Evolutionary conservation across 2,113 vertebrate genomes (phyloP).

Genomic region (Eclectus roratus): DNA sequence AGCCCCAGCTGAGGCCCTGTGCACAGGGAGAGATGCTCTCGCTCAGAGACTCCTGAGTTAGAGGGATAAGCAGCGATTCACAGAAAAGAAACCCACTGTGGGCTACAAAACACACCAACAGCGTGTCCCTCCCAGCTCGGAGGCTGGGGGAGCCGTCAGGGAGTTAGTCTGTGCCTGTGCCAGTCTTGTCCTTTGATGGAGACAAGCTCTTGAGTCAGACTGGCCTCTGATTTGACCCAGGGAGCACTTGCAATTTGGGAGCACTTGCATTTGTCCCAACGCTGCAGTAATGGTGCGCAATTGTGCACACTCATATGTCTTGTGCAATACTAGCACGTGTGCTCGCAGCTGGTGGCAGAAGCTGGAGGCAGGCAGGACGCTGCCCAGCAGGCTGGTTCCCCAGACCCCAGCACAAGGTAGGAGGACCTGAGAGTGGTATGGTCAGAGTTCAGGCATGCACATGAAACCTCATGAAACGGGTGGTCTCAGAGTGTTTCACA

Average conservation of each 20-base stretch:
- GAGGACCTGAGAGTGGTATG: accelerated
- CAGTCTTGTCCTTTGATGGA: background rate
- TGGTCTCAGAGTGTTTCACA: accelerated
- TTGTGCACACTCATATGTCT: background rate
- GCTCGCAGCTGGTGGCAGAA: background rate
- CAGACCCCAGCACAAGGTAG: background rate
- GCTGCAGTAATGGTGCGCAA: accelerated
- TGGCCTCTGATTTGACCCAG: background rate
- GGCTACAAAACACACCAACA: background rate
- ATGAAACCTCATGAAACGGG: background rate
- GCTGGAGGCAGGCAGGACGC: background rate
- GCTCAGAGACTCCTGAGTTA: background rate
- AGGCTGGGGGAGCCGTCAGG: background rate
- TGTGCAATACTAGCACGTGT: background rate
- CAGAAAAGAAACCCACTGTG: background rate
- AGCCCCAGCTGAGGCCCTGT: background rate
- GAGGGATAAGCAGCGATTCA: background rate
- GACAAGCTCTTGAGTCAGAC: background rate
- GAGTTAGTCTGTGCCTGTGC: background rate
- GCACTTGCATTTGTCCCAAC: background rate
- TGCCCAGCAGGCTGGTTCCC: background rate
- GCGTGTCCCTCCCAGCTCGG: accelerated
- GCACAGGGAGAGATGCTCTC: accelerated
- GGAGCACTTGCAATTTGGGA: background rate
- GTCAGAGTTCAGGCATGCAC: background rate